Conservation (phyloP, 2,113 vertebrate species). For the Albula glossodonta region DNA sequence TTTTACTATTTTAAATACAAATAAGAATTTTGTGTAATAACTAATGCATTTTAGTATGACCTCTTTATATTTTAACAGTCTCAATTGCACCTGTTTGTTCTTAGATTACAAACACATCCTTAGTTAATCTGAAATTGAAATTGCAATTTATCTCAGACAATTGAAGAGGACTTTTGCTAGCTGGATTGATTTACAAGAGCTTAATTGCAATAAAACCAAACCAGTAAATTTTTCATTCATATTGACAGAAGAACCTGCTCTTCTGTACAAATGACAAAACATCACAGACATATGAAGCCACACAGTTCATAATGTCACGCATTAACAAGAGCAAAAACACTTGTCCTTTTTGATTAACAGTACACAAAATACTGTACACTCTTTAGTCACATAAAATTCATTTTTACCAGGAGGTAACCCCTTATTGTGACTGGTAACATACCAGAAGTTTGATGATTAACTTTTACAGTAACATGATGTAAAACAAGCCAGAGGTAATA, state of each 20-base stretch:
- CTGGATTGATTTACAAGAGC: neutral
- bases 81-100: neutral
- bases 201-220: neutral
- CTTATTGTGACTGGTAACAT: neutral
- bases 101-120: neutral
- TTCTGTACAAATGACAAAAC: neutral
- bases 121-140: neutral
- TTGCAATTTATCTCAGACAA: neutral
- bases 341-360: neutral
- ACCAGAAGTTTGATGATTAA: neutral
- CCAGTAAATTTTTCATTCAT: neutral
- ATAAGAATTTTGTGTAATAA: neutral
- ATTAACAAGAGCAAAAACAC: neutral
- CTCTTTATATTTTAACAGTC: neutral
- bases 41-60: neutral
- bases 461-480: neutral
- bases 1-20: constrained; percentile 3
- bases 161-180: neutral
- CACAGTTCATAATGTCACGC: neutral
- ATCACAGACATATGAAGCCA: neutral
- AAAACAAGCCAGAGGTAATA: neutral
- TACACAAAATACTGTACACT: neutral
- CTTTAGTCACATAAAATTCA: neutral
- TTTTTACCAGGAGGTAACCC: too few relatives aligned
- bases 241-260: neutral